phyloP scores from a whole-genome alignment of 2,888 invertebrate species.

The Hirtodrosophila trivittata region DNA sequence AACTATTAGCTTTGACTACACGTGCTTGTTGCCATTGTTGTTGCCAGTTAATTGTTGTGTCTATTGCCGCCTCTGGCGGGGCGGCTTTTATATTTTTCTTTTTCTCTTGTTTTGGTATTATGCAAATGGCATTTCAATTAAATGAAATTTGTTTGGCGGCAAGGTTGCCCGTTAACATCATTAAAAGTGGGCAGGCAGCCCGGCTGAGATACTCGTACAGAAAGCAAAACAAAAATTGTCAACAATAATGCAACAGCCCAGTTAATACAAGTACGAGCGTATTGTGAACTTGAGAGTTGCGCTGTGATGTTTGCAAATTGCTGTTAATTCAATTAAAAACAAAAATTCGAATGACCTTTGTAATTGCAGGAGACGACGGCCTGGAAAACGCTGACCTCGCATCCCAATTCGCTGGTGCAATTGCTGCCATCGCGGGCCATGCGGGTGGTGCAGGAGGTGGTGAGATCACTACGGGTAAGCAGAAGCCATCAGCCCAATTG shows the following conservation, averaged over 20 bases:
- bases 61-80: constrained; percentile 30
- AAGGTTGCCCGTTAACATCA: constrained; percentile 71
- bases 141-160: constrained; percentile 59
- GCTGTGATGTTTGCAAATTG: constrained; percentile 51
- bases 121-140: constrained; percentile 77
- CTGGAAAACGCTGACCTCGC: constrained; percentile 83
- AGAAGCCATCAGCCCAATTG: neutral
- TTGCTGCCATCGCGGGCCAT: constrained; percentile 83
- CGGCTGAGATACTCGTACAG: constrained; percentile 14
- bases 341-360: constrained; percentile 30
- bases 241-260: constrained; percentile 48
- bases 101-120: constrained; percentile 38
- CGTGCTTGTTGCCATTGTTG: constrained; percentile 58
- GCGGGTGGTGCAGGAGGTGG: constrained; percentile 84
- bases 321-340: constrained; percentile 42
- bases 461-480: constrained; percentile 83
- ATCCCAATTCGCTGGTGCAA: constrained; percentile 83
- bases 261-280: constrained; percentile 8
- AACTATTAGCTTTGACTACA: constrained; percentile 50
- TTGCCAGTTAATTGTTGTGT: constrained; percentile 41
- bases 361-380: constrained; percentile 83
- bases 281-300: constrained; percentile 55
- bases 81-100: constrained; percentile 12
- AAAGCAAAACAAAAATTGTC: constrained; percentile 47
- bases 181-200: constrained; percentile 49